These are phyloP conservation scores for Nettapus auritus DNA, from an alignment of 2,113 vertebrate species.

Conservation along the genomic window DNA sequence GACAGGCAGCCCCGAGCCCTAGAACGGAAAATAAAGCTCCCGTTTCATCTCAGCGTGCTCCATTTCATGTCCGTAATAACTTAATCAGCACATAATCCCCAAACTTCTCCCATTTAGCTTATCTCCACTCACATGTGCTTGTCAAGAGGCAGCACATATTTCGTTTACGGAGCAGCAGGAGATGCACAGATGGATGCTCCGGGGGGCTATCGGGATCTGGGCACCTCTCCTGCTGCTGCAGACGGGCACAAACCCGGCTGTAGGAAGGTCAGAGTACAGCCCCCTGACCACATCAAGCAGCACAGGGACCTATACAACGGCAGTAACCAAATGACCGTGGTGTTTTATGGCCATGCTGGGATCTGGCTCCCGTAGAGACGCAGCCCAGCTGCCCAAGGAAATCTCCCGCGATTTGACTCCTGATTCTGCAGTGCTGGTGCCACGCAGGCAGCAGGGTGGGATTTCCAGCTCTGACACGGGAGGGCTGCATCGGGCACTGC, in stretches of 20 bases:
- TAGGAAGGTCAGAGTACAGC: background rate
- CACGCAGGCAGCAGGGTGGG: background rate
- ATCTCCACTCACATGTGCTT: slow-evolving; percentile 8
- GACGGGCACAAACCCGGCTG: background rate
- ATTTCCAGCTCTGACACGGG: background rate
- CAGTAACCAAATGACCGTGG: background rate
- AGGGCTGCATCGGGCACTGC: background rate
- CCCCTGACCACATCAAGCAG: accelerated
- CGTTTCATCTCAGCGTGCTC: slow-evolving; percentile 22
- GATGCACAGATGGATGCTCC: accelerated
- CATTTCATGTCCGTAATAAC: slow-evolving; percentile 46
- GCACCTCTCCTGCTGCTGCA: background rate
- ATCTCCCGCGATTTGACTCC: background rate
- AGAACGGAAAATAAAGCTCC: slow-evolving; percentile 36
- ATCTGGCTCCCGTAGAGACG: background rate
- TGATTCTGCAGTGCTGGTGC: background rate
- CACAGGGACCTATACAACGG: background rate
- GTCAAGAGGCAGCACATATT: background rate
- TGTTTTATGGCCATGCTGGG: accelerated
- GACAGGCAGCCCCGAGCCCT: background rate
- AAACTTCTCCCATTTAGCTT: slow-evolving; percentile 31
- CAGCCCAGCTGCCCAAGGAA: background rate
- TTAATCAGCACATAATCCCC: slow-evolving; percentile 60
- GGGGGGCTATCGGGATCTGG: accelerated
- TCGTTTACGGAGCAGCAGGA: slow-evolving; percentile 50